Conservation (phyloP, 2,113 vertebrate genomes). For the Ciconia boyciana region DNA sequence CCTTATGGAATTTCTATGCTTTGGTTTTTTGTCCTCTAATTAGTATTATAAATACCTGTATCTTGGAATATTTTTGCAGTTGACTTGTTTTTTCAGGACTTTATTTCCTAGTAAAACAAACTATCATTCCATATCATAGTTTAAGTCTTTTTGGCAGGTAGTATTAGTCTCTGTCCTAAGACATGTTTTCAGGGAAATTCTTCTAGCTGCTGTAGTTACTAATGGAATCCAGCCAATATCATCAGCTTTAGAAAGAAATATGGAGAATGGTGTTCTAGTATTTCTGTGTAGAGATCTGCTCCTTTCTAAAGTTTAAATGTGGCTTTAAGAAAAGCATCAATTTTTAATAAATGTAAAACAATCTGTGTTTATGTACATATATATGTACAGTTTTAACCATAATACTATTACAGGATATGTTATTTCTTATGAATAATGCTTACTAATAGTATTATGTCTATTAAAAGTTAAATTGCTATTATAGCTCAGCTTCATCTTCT, state of each 20-base stretch:
- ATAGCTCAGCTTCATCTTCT: neutral
- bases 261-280: neutral
- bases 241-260: neutral
- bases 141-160: neutral
- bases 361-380: neutral
- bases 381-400: neutral
- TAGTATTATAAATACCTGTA: neutral
- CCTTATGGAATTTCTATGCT: neutral
- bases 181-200: neutral
- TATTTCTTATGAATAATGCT: neutral
- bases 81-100: neutral
- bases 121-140: neutral
- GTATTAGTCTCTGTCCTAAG: neutral
- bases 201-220: neutral
- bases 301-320: neutral
- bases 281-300: neutral
- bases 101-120: neutral
- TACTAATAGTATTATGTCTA: neutral
- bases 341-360: neutral
- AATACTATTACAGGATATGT: neutral
- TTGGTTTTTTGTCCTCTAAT: neutral
- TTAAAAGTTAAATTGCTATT: neutral
- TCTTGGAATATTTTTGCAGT: neutral
- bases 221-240: neutral
- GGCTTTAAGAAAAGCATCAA: neutral